Percentiles rank a stretch among this genome's conserved stretches.
phyloP scores from a whole-genome alignment of 2,888 invertebrate genomes.

The Drosophila anomalipes region DNA sequence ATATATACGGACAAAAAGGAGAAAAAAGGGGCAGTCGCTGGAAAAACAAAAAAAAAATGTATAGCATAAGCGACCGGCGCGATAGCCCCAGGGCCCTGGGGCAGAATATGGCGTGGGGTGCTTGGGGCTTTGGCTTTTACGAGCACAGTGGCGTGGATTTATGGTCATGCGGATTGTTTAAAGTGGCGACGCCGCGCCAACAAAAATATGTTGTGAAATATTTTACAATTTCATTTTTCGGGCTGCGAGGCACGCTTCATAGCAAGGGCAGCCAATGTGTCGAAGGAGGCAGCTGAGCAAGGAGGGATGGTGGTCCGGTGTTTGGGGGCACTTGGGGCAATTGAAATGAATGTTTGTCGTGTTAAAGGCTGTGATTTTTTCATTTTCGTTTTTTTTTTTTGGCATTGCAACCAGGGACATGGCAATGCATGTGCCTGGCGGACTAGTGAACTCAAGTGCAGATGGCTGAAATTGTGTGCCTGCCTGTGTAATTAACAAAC shows the following conservation, averaged over 20 bases:
- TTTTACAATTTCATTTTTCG: constrained; percentile 73
- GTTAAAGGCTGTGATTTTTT: constrained; percentile 71
- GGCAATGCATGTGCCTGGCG: constrained; percentile 36
- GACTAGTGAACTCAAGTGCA: constrained; percentile 50
- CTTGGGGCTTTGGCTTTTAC: constrained; percentile 44
- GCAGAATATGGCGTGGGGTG: neutral
- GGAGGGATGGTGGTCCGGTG: neutral
- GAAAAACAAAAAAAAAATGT: constrained; percentile 26
- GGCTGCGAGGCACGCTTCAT: constrained; percentile 39
- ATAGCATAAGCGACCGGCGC: constrained; percentile 30
- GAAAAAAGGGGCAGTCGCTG: constrained; percentile 14
- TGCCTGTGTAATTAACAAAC: constrained; percentile 68
- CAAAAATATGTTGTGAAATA: constrained; percentile 77
- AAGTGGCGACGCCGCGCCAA: constrained; percentile 68
- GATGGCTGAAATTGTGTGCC: constrained; percentile 48
- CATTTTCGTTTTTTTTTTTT: neutral
- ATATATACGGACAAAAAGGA: neutral
- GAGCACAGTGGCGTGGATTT: constrained; percentile 62
- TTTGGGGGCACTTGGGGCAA: constrained; percentile 57
- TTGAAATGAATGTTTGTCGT: constrained; percentile 76
- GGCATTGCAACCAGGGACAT: constrained; percentile 13
- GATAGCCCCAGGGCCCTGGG: constrained; percentile 4
- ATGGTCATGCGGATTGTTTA: constrained; percentile 76
- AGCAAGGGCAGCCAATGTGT: constrained; percentile 42
- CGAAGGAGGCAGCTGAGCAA: constrained; percentile 15